Conservation (phyloP, 2,113 vertebrate species). For the Bucco capensis region DNA sequence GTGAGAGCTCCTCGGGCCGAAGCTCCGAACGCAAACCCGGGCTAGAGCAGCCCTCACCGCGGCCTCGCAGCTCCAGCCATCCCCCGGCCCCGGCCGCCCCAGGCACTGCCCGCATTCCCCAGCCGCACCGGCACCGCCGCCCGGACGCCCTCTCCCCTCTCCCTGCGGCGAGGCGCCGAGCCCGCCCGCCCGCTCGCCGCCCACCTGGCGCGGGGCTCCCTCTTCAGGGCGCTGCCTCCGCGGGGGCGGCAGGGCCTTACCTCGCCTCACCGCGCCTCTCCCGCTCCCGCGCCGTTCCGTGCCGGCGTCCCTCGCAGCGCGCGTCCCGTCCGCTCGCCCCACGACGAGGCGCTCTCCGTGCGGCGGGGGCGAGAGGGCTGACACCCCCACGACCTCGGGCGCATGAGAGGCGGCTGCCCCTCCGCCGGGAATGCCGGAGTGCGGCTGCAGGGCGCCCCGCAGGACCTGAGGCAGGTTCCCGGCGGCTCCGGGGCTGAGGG, state of each 20-base stretch:
- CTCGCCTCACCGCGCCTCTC: not conserved
- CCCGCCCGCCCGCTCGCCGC: not conserved
- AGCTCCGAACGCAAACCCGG: not conserved
- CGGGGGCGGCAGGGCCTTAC: not conserved
- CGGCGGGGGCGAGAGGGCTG: not conserved
- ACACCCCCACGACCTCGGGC: not conserved
- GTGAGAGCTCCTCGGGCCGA: not conserved
- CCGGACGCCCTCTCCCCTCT: not conserved
- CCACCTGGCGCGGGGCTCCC: not conserved
- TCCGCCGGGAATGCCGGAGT: not conserved
- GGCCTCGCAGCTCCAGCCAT: not conserved
- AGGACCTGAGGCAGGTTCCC: conserved; percentile 9
- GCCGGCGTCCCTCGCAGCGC: not conserved
- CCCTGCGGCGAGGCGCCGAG: not conserved
- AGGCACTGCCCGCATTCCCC: not conserved
- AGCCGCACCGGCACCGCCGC: not conserved
- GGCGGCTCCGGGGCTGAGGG: not conserved
- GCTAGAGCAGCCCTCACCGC: not conserved
- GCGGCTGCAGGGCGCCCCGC: not conserved
- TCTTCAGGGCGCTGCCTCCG: not conserved
- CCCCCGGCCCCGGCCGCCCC: not conserved
- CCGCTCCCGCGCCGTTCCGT: not conserved
- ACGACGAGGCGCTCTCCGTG: not conserved
- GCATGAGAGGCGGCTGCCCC: not conserved
- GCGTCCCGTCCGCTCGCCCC: not conserved